Base-by-base conservation (phyloP, 2,113 vertebrate species). In the Carassius auratus region DNA sequence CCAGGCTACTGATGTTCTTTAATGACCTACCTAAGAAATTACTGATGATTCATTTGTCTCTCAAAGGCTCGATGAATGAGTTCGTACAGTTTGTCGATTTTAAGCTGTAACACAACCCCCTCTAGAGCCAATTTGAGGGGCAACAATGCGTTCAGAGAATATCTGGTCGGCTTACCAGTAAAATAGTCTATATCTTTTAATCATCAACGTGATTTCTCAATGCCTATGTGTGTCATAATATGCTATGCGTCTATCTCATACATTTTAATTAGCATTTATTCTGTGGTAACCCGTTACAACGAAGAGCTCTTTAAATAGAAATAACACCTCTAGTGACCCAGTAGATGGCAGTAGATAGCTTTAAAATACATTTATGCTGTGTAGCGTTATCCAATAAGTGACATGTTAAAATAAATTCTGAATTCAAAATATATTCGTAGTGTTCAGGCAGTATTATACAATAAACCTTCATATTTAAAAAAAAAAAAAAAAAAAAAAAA, bases 341-440 rank as follows among this genome's bases (percentile, higher is more conserved):
- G 50, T 77, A 87, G 86, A 77, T 85, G 83, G 71, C 86, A 82
- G 83, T 50, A 71, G 23, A 76, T 45, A 33, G 19, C 13, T 55
- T 42, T 42, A 42, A 42, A 42, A 42, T 7, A 7, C 8, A 42
- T 42, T 42, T 8, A 42, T 42, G 42, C 42, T 42, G 42, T 42
- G 8, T 7, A 8, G 38, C 8, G 38, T 30, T 6, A 30, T 38
- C 38, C 38, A 38, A 38, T 50, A 48, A 26, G 9, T 33, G 13
- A 17, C n/a, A 84, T 45, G 19, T 10, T 15, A 77, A 30, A 36
- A 77, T 59, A 77, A 55, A 57, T 36, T 3, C 17, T 36, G 75
- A 12, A 33, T 77, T 57, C 19, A 36, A 33, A 17, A 73, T 73
- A 45, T 23, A 76, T 57, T 71, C 19, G 19, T 19, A 12, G 8